Evolutionary conservation across 2,888 invertebrate genomes (phyloP).

Genomic region (Drepana falcataria): DNA sequence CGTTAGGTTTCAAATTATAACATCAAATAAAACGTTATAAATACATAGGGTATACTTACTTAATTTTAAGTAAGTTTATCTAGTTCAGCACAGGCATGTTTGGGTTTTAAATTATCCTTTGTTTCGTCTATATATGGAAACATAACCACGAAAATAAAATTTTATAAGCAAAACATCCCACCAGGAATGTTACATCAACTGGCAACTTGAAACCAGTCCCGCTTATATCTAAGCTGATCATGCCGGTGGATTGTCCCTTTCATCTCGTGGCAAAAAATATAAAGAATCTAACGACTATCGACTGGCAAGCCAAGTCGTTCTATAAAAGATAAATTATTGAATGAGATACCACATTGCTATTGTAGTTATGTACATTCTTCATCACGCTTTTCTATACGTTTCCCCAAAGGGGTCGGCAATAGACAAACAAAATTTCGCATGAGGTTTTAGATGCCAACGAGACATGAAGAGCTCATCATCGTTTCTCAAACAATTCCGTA

Average conservation of each 20-base stretch:
- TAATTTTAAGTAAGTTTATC: constrained; percentile 1
- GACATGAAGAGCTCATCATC: too few species aligned
- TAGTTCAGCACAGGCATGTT: background rate
- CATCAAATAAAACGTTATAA: background rate
- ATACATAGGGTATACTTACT: constrained; percentile 7
- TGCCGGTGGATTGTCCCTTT: background rate
- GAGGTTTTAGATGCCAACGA: too few species aligned
- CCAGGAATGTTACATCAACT: background rate
- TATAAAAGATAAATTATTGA: background rate
- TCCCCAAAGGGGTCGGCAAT: too few species aligned
- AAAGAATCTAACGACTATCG: background rate
- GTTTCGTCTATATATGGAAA: background rate
- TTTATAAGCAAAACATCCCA: background rate
- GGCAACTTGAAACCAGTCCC: background rate
- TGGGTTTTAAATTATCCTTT: background rate
- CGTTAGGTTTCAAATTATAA: background rate
- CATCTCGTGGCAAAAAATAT: background rate
- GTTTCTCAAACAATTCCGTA: too few species aligned
- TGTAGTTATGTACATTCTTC: too few species aligned
- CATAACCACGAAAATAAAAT: background rate
- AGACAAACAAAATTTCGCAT: too few species aligned
- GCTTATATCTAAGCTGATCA: background rate
- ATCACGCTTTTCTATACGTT: too few species aligned
- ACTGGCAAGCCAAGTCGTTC: background rate
- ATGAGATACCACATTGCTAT: too few species aligned